These are phyloP conservation scores for Artibeus lituratus DNA, from an alignment of 2,797 vertebrate genomes.

Conservation along the genomic window DNA sequence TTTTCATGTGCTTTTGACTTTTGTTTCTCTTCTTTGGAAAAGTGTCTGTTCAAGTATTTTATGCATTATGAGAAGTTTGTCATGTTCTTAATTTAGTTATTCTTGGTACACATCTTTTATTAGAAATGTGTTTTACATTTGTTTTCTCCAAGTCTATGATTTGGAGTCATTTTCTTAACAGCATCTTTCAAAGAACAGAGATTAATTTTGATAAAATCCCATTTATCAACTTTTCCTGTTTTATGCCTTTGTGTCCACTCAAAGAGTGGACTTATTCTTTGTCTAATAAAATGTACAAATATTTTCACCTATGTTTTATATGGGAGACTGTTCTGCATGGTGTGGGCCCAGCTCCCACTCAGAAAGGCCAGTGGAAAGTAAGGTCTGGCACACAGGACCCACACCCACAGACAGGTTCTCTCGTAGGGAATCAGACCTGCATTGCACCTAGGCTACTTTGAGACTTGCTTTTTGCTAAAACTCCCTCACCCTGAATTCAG, in stretches of 20 bases:
- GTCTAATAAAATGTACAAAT: background rate
- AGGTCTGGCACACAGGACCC: no score
- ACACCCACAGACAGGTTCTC: no score
- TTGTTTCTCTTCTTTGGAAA: background rate
- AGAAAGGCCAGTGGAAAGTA: no score
- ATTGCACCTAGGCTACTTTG: no score
- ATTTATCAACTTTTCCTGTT: background rate
- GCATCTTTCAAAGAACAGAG: slow-evolving; percentile 1
- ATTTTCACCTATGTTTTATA: background rate
- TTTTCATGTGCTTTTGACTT: background rate
- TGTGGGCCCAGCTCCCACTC: no score
- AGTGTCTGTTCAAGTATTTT: background rate
- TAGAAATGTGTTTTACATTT: background rate
- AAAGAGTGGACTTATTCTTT: slow-evolving; percentile 21
- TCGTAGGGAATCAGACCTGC: no score
- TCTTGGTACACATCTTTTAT: background rate
- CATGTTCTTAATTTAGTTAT: background rate
- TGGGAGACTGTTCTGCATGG: no score
- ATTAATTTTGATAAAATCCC: background rate
- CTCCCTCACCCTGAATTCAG: no score
- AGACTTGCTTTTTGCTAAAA: no score
- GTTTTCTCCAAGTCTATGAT: background rate
- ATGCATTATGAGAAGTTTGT: background rate
- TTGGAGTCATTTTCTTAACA: background rate
- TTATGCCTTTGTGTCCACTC: background rate